phyloP scores from a whole-genome alignment of 2,113 vertebrate species.

The Eupsittula cactorum region DNA sequence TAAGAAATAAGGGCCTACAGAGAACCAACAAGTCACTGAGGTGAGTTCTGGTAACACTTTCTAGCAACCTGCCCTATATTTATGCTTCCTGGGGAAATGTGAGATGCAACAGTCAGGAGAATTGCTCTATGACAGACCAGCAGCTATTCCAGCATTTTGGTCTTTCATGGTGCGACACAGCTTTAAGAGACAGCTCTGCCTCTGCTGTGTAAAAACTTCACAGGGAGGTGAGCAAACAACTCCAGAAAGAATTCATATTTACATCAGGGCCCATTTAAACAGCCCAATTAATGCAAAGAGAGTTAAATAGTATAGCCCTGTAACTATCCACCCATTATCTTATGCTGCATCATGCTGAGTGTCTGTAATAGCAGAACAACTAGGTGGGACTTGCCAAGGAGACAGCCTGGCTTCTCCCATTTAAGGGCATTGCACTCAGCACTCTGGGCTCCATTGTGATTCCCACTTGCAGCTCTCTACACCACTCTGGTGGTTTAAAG shows the following conservation, averaged over 20 bases:
- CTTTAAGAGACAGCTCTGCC: background rate
- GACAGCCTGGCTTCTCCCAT: slow-evolving; percentile 26
- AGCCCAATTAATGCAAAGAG: background rate
- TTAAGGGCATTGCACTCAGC: background rate
- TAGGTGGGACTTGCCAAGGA: slow-evolving; percentile 18
- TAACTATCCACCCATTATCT: slow-evolving; percentile 27
- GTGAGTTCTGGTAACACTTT: background rate
- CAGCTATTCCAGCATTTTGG: background rate
- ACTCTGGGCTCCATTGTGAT: background rate
- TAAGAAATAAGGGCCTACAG: background rate
- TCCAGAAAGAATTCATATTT: background rate
- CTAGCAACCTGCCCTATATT: background rate
- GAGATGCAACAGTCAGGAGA: background rate
- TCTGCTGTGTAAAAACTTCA: background rate
- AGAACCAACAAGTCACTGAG: background rate
- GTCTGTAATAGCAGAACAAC: slow-evolving; percentile 25
- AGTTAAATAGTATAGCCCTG: background rate
- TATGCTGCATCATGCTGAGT: slow-evolving; percentile 19
- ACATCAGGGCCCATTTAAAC: background rate
- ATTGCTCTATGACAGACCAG: background rate
- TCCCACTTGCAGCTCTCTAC: slow-evolving; percentile 52
- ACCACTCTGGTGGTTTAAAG: slow-evolving; percentile 51
- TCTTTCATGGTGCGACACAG: background rate
- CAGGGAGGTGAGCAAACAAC: background rate
- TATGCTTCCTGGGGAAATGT: background rate